phyloP scores from a whole-genome alignment of 2,113 vertebrate species.

The Cairina moschata region DNA sequence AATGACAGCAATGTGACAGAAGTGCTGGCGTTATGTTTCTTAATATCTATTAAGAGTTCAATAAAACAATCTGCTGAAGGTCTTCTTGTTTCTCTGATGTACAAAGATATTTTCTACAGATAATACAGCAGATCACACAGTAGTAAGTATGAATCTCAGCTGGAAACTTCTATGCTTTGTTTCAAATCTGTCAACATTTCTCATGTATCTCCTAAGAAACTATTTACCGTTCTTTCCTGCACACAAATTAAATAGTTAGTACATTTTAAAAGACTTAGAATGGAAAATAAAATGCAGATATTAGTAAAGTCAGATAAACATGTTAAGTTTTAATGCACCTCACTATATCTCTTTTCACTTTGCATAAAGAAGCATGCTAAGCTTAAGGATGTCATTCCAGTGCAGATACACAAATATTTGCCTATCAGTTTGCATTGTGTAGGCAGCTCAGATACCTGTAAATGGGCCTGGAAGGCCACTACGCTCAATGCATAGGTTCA shows the following conservation, averaged over 20 bases:
- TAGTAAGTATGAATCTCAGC: background rate
- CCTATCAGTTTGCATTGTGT: background rate
- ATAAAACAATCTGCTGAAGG: slow-evolving; percentile 49
- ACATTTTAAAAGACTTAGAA: background rate
- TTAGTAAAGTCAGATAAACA: background rate
- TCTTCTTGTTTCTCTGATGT: slow-evolving; percentile 34
- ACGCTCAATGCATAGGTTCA: background rate
- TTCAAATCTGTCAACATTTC: slow-evolving; percentile 23
- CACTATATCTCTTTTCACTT: background rate
- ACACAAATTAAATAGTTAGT: background rate
- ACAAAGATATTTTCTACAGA: slow-evolving; percentile 17
- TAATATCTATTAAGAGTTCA: slow-evolving; percentile 34
- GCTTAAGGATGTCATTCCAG: background rate
- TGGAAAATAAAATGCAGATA: background rate
- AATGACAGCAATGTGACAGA: slow-evolving; percentile 32
- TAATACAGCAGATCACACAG: background rate
- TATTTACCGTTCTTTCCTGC: background rate
- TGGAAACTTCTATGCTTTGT: background rate
- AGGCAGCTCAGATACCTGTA: background rate
- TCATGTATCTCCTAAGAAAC: background rate
- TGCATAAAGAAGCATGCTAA: background rate
- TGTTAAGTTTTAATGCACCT: background rate
- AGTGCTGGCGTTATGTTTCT: slow-evolving; percentile 13
- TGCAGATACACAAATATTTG: background rate
- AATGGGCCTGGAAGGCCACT: background rate